phyloP scores from a whole-genome alignment of 2,888 invertebrate genomes.

The Willowsia nigromaculata region DNA sequence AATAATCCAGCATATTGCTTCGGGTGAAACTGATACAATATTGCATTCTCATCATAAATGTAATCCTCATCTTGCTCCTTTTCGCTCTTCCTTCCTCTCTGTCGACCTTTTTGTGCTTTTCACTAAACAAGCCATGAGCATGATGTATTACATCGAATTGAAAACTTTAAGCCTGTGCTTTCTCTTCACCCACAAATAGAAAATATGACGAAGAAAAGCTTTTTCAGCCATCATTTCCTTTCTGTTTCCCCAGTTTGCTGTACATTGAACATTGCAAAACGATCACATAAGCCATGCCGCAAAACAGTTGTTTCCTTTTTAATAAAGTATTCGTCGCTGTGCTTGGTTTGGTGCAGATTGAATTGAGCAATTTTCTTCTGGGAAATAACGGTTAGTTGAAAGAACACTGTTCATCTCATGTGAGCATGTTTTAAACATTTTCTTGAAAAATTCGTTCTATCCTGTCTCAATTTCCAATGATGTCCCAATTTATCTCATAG shows the following conservation, averaged over 20 bases:
- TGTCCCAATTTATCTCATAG: no score
- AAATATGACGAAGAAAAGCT: not conserved
- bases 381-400: no score
- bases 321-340: no score
- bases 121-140: not conserved
- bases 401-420: no score
- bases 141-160: slow-evolving; percentile 6
- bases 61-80: not conserved
- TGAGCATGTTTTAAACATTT: no score
- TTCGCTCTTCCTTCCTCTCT: not conserved
- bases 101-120: not conserved
- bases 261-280: not conserved
- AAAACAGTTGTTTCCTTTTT: not conserved
- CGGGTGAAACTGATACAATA: slow-evolving; percentile 15
- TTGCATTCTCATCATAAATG: slow-evolving; percentile 26
- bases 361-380: no score
- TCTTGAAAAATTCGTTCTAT: no score
- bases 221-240: not conserved
- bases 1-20: not conserved
- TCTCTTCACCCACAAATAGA: not conserved
- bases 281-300: not conserved
- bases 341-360: no score
- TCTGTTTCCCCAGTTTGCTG: not conserved
- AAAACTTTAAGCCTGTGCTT: slow-evolving; percentile 22
- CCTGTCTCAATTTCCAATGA: no score